Base-by-base conservation (phyloP, 2,888 invertebrate genomes). In the Epirrhoe alternata region DNA sequence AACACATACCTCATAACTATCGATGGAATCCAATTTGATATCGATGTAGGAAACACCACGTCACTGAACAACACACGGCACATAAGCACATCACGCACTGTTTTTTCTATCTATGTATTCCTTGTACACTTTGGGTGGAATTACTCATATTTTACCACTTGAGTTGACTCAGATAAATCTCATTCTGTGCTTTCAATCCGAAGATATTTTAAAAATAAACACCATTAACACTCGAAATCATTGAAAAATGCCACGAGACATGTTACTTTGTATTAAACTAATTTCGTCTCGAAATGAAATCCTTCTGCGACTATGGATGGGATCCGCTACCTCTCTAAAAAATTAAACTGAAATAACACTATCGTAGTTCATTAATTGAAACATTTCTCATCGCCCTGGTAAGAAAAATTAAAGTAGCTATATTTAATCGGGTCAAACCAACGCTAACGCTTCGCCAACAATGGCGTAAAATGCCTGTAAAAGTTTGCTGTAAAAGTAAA, bases 21-120 rank as follows among this genome's bases (percentile, higher is more conserved):
- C 79, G 73, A 75, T 75, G 78, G 87, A 77, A 90, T 92, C 92
- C 92, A 92, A 92, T 88, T 88, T 90, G 91, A 77, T 80, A 80
- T 72, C 68, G 73, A 76, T 77, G 74, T 73, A 74, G 73, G 69
- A 71, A 75, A 74, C 75, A 71, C 71, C 70, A 74, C 74, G 74
- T 79, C 81, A 80, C 77, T 76, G 69, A 78, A 77, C 68, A 72
- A 75, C 70, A 75, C 70, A 76, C 78, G 66, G 72, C 76, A 80
- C 79, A 76, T 72, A 78, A 74, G 76, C 80, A 70, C 69, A 72
- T 72, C 66, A 69, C 72, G 70, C 66, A 70, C 70, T 73, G 58
- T 69, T 79, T 70, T 56, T 60, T 59, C 66, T 59, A 33, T 70
- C 71, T 72, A 80, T 51, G 58, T 66, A 55, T 65, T 70, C 80